phyloP scores from a whole-genome alignment of 2,888 invertebrate species.

The Lypha dubia region DNA sequence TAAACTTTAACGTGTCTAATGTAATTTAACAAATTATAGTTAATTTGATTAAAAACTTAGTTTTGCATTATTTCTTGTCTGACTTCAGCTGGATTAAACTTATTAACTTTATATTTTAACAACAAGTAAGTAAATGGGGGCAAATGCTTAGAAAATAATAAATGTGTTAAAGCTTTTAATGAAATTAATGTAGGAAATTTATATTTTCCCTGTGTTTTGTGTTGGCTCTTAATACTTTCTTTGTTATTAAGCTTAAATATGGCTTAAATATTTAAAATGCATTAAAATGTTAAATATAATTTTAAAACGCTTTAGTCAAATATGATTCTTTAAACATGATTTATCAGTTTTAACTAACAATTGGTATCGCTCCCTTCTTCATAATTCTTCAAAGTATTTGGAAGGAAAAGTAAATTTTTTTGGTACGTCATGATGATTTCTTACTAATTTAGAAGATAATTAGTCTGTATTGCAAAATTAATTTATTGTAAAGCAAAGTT shows the following conservation, averaged over 20 bases:
- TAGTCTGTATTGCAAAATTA: slow-evolving; percentile 46
- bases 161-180: neutral
- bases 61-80: slow-evolving; percentile 34
- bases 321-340: neutral
- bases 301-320: too few species aligned
- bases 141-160: neutral
- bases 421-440: slow-evolving; percentile 47
- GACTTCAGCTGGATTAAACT: neutral
- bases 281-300: too few species aligned
- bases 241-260: too few species aligned
- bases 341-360: neutral
- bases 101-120: neutral
- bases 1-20: slow-evolving; percentile 67
- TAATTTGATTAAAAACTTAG: slow-evolving; percentile 68
- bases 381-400: too few species aligned
- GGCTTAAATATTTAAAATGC: too few species aligned
- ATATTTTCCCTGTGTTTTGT: too few species aligned
- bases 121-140: neutral
- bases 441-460: slow-evolving; percentile 47
- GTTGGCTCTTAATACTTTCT: too few species aligned
- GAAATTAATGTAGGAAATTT: neutral
- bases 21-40: slow-evolving; percentile 67
- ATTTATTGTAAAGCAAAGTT: slow-evolving; percentile 25
- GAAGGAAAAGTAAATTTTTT: too few species aligned
- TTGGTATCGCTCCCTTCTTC: neutral